Percentiles rank a stretch among this genome's conserved stretches.
Conservation (phyloP, 2,888 invertebrate species). For the Tridacna gigas region DNA sequence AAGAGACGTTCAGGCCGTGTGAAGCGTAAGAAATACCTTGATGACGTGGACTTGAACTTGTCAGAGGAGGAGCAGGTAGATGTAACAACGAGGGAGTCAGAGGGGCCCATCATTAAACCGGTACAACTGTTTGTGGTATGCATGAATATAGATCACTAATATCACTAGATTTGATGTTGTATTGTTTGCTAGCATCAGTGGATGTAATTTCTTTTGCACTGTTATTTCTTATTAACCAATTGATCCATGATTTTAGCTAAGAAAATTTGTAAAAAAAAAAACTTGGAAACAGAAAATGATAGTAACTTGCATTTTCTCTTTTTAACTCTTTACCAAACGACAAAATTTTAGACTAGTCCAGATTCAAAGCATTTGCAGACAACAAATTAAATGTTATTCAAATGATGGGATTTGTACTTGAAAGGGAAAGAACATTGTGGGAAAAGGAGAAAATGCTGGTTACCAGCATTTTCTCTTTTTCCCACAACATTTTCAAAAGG, state of each 20-base stretch:
- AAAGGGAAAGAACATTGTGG: not conserved
- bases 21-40: constrained; percentile 84
- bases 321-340: too few species aligned
- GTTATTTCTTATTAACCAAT: too few species aligned
- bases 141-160: constrained; percentile 48
- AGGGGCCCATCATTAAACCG: constrained; percentile 65
- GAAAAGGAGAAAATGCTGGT: not conserved
- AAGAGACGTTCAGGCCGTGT: constrained; percentile 85
- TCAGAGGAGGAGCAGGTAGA: constrained; percentile 79
- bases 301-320: too few species aligned
- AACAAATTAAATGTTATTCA: too few species aligned
- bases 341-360: too few species aligned
- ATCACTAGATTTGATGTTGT: constrained; percentile 3
- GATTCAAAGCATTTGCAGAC: too few species aligned
- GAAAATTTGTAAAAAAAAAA: too few species aligned
- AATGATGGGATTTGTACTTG: too few species aligned
- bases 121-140: constrained; percentile 67
- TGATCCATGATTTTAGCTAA: too few species aligned
- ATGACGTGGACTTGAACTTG: constrained; percentile 83
- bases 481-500: not conserved
- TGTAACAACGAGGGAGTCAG: constrained; percentile 63
- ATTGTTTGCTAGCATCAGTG: not conserved
- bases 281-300: too few species aligned
- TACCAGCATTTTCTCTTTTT: not conserved
- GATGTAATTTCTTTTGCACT: too few species aligned